Conservation (phyloP, 2,888 invertebrate genomes). For the Sesia bembeciformis region DNA sequence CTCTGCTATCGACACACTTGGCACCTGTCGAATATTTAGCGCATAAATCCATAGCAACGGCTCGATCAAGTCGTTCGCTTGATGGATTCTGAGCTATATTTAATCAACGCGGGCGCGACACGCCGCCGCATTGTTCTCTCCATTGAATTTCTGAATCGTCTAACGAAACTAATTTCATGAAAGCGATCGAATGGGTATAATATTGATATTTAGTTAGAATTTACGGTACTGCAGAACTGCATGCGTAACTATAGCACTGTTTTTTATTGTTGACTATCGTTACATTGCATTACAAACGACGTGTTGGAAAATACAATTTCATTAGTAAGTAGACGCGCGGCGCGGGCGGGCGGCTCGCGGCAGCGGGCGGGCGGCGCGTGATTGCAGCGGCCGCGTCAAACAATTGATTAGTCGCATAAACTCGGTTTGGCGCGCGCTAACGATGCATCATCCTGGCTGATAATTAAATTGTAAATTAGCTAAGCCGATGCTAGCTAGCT, state of each 20-base stretch:
- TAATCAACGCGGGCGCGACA: conserved; percentile 61
- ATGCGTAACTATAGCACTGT: too few species aligned
- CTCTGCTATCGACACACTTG: conserved; percentile 73
- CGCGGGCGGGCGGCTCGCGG: conserved; percentile 27
- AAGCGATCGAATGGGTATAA: too few species aligned
- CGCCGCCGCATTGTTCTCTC: conserved; percentile 63
- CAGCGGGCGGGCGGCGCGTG: conserved; percentile 34
- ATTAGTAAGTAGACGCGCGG: neutral
- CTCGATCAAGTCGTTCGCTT: conserved; percentile 56
- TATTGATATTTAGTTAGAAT: too few species aligned
- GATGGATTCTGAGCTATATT: conserved; percentile 72
- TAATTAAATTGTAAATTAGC: conserved; percentile 74
- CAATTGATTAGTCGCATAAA: conserved; percentile 75
- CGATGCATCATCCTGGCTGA: conserved; percentile 71
- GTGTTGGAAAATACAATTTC: neutral
- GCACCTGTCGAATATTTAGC: conserved; percentile 74
- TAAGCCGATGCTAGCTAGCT: conserved; percentile 24
- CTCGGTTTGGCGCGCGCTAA: conserved; percentile 72
- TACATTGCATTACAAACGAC: neutral
- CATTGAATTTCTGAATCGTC: conserved; percentile 52
- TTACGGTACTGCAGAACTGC: too few species aligned
- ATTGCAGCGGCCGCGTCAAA: conserved; percentile 72
- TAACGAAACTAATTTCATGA: conserved; percentile 38
- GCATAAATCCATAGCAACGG: conserved; percentile 72
- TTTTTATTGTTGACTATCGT: too few species aligned